Conservation (phyloP, 1,140 invertebrate genomes). For the Formica exsecta region DNA sequence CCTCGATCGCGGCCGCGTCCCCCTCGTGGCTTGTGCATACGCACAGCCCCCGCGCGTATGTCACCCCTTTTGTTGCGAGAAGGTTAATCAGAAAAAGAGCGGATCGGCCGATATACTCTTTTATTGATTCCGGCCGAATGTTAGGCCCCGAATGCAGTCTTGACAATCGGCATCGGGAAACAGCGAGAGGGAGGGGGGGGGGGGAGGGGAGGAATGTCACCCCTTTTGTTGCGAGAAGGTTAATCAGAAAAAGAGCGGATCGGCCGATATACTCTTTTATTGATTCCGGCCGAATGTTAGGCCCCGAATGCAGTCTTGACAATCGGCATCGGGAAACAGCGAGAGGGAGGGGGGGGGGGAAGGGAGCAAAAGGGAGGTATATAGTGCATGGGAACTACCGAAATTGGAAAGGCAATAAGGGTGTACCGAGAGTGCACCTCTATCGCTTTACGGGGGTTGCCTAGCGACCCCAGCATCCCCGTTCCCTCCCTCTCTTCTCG, state of each 20-base stretch:
- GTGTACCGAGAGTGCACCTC: conserved; percentile 80
- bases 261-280: conserved; percentile 61
- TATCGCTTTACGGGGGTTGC: conserved; percentile 82
- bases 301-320: conserved; percentile 67
- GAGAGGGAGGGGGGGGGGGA: background rate
- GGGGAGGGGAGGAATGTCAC: too few relatives aligned
- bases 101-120: conserved; percentile 47
- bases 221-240: conserved; percentile 39
- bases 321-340: conserved; percentile 65
- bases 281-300: conserved; percentile 65
- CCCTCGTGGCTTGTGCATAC: background rate
- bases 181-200: background rate
- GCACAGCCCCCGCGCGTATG: background rate
- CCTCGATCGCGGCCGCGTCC: background rate
- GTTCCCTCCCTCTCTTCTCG: background rate
- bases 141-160: conserved; percentile 58
- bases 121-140: conserved; percentile 70
- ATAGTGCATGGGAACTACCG: conserved; percentile 78
- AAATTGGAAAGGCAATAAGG: conserved; percentile 85
- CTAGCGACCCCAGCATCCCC: conserved; percentile 81
- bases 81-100: conserved; percentile 54
- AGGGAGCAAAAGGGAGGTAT: background rate
- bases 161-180: conserved; percentile 71
- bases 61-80: conserved; percentile 20
- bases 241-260: conserved; percentile 49